Base-by-base conservation (phyloP, 2,797 vertebrate genomes). In the Knipowitschia caucasica region DNA sequence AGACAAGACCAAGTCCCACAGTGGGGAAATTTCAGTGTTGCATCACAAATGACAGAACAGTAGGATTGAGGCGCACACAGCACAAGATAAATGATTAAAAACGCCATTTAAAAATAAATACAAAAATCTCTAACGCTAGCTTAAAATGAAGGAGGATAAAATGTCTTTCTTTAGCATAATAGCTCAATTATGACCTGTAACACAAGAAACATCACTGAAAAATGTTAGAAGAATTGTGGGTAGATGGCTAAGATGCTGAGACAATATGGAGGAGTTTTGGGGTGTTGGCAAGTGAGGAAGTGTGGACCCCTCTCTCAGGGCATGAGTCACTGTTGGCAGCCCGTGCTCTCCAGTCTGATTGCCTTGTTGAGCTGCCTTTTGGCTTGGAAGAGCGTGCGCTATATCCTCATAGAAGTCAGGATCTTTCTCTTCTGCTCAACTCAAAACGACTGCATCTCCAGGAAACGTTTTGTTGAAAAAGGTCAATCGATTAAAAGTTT, bases 291-390 rank as follows among this genome's bases (percentile, higher is more conserved):
- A 60, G 33, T 53, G 62, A 56, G 61, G 70, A 72, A 64, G 40
- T 60, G 70, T 77, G 50, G 60, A 74, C 66, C 69, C 67, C 73
- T 75, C 80, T 83, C 69, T 71, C 80, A 71, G 67, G 51, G 74
- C 51, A 53, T 85, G 76, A 78, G 66, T 85, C 75, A 85, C 50
- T 77, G 75, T 70, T 84, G 76, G 81, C 81, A 81, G 63, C 61
- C 53, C 25, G 62, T 25, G 65, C 75, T 73, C 64, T 71, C 60
- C 73, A 56, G 69, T 64, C 69, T 65, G 73, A 81, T 77, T 79
- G 71, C 72, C 78, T 84, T 74, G 79, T 82, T 75, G 71, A 82
- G 74, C 76, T 59, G 58, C 50, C 55, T 78, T 78, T 73, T 77
- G 82, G 74, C 79, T 65, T 59, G 73, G 69, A 71, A 67, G 65